These are phyloP conservation scores for Periophthalmus magnuspinnatus DNA, from an alignment of 2,797 vertebrate genomes.

Conservation along the genomic window DNA sequence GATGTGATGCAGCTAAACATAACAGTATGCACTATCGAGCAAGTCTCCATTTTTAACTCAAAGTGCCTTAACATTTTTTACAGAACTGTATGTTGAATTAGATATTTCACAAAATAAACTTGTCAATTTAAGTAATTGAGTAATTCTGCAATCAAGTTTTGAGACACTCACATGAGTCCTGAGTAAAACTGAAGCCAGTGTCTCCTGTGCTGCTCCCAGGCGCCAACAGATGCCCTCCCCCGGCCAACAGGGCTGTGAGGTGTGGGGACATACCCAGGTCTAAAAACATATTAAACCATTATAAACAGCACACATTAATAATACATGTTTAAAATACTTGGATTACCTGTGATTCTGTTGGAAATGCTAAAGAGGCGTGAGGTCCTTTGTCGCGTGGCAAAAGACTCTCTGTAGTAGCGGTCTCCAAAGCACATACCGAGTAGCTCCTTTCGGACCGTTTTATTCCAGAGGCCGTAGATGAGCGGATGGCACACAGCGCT, in stretches of 20 bases:
- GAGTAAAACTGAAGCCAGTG: constrained; percentile 96
- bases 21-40: neutral
- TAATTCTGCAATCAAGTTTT: neutral
- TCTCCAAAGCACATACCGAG: constrained; percentile 97
- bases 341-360: constrained; percentile 93
- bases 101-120: too few species aligned
- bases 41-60: neutral
- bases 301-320: neutral
- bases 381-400: constrained; percentile 87
- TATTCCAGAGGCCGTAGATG: constrained; percentile 98
- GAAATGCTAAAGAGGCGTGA: constrained; percentile 96
- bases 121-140: too few species aligned
- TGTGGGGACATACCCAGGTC: constrained; percentile 98
- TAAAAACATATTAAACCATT: constrained; percentile 59
- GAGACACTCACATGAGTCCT: constrained; percentile 90
- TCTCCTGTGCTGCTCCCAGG: constrained; percentile 96
- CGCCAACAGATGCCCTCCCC: constrained; percentile 85
- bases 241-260: constrained; percentile 92
- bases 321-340: constrained; percentile 1
- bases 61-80: neutral
- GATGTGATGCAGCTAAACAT: constrained; percentile 6
- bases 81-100: too few species aligned
- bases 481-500: constrained; percentile 94
- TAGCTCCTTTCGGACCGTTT: constrained; percentile 96
- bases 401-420: constrained; percentile 92